These are phyloP conservation scores for Drosophila borborema DNA, from an alignment of 2,888 invertebrate species.

Conservation along the genomic window DNA sequence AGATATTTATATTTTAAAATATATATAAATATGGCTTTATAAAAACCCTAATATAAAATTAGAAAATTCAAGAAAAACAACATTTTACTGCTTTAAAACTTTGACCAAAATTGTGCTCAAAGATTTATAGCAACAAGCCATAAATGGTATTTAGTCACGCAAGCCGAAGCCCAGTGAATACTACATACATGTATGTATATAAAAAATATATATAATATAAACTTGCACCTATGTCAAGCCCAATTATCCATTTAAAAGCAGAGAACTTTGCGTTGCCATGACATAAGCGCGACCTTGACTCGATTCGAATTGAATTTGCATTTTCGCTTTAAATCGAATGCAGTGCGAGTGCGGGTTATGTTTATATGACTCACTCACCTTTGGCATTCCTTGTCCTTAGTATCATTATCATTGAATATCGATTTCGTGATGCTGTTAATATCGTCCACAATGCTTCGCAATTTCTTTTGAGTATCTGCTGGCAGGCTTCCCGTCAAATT, in stretches of 20 bases:
- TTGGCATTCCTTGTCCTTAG: constrained; percentile 23
- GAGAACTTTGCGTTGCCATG: constrained; percentile 27
- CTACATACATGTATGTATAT: no score
- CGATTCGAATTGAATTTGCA: constrained; percentile 3
- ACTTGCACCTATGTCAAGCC: background rate
- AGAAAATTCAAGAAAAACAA: background rate
- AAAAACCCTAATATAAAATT: background rate
- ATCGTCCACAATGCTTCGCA: constrained; percentile 54
- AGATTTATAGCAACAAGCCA: background rate
- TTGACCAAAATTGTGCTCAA: background rate
- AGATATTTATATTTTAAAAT: no score
- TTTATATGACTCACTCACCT: constrained; percentile 46
- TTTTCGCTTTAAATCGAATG: constrained; percentile 2
- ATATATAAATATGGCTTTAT: no score
- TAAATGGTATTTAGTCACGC: constrained; percentile 20
- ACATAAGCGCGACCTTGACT: constrained; percentile 56
- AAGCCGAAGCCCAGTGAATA: background rate
- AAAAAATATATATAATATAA: background rate
- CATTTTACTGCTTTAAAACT: background rate
- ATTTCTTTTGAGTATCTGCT: constrained; percentile 43
- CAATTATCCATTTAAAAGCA: constrained; percentile 29
- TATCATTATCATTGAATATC: constrained; percentile 37
- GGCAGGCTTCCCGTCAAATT: constrained; percentile 43
- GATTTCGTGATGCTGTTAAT: constrained; percentile 50
- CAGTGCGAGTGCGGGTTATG: background rate